These are phyloP conservation scores for Patiria miniata DNA, from an alignment of 35 echinoderm and acorn worm genomes.

Conservation along the genomic window DNA sequence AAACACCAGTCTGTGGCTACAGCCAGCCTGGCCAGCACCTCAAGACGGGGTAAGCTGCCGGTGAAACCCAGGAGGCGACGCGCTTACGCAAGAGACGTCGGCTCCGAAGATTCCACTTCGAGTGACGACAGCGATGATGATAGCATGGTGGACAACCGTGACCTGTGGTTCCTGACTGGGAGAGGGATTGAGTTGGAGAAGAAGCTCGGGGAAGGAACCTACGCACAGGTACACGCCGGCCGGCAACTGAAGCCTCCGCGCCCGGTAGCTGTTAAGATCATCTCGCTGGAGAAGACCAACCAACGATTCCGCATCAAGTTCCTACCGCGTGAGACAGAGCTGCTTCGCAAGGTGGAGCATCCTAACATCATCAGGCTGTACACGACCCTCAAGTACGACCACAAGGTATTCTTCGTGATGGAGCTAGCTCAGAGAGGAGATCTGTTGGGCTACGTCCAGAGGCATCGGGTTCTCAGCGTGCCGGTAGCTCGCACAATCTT, in stretches of 20 bases:
- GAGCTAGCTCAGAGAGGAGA: conserved; percentile 86
- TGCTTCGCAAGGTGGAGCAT: conserved; percentile 69
- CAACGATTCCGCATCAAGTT: conserved; percentile 80
- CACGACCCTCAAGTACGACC: conserved; percentile 61
- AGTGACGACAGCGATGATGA: background rate
- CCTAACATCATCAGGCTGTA: conserved; percentile 69
- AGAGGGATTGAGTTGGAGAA: background rate
- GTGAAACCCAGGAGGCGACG: background rate
- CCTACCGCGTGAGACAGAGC: conserved; percentile 67
- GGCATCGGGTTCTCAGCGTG: conserved; percentile 41
- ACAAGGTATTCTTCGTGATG: conserved; percentile 81
- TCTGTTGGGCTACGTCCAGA: conserved; percentile 79
- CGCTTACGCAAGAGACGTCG: background rate
- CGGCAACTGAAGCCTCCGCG: background rate
- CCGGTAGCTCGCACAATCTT: conserved; percentile 66
- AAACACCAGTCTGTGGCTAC: background rate
- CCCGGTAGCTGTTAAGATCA: conserved; percentile 85
- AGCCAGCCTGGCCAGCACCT: background rate
- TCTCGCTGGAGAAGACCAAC: conserved; percentile 58
- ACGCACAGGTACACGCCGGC: conserved; percentile 63
- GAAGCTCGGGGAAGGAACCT: conserved; percentile 52
- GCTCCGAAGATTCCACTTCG: background rate
- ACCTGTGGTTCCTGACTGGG: background rate
- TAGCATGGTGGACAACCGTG: background rate
- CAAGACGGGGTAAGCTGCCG: background rate